Conservation (phyloP, 1,140 invertebrate genomes). For the Drosophila sechellia region DNA sequence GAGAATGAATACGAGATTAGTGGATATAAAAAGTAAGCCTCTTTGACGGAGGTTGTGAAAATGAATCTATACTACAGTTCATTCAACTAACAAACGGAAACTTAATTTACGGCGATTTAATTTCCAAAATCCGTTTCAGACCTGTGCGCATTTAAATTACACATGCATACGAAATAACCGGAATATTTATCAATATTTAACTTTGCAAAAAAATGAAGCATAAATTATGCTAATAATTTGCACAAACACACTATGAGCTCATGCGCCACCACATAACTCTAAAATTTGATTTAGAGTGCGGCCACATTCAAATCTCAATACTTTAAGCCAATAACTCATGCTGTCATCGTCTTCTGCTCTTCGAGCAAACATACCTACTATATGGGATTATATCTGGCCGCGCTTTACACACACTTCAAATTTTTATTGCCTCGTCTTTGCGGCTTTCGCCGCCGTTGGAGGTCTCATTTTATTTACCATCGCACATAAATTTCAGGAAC, state of each 20-base stretch:
- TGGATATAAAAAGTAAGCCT: background rate
- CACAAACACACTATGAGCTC: background rate
- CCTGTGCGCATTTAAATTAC: background rate
- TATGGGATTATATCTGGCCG: constrained; percentile 44
- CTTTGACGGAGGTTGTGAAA: background rate
- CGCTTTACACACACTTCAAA: constrained; percentile 63
- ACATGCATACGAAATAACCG: background rate
- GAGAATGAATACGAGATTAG: background rate
- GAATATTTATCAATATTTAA: background rate
- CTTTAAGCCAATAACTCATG: constrained; percentile 39
- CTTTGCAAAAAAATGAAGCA: background rate
- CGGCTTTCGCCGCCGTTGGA: constrained; percentile 62
- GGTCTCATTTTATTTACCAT: constrained; percentile 69
- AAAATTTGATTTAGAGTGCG: constrained; percentile 8
- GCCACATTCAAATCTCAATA: constrained; percentile 28
- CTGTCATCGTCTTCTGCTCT: constrained; percentile 21
- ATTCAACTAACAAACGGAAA: constrained; percentile 2
- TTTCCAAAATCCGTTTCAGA: background rate
- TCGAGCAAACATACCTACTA: background rate
- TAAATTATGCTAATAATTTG: constrained; percentile 1
- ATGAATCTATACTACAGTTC: background rate
- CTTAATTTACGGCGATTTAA: background rate
- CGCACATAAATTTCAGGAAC: constrained; percentile 74
- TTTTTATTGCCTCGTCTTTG: constrained; percentile 76
- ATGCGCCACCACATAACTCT: background rate